phyloP scores from a whole-genome alignment of 2,888 invertebrate species.

The Cybosia mesomella region DNA sequence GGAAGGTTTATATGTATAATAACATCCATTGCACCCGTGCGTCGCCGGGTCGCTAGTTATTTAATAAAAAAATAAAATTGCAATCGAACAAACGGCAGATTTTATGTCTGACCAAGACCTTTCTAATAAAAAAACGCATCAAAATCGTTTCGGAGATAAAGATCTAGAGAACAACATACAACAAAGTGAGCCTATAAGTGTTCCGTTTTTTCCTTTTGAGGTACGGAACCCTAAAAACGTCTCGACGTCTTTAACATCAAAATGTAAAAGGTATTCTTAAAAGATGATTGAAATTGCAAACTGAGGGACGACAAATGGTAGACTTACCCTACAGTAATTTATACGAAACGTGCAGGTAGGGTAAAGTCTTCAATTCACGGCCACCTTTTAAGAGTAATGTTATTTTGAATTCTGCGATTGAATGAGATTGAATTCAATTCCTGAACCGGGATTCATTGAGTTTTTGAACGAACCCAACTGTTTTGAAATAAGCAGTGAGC shows the following conservation, averaged over 20 bases:
- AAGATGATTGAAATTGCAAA: conserved; percentile 4
- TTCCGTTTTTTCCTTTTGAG: too few species aligned
- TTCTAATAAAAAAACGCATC: too few species aligned
- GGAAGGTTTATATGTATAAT: too few species aligned
- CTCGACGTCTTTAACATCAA: neutral
- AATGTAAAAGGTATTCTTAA: neutral
- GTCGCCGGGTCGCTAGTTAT: too few species aligned
- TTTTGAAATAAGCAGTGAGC: neutral
- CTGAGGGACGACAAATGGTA: neutral
- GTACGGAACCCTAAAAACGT: too few species aligned
- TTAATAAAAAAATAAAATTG: too few species aligned
- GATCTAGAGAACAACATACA: too few species aligned
- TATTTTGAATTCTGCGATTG: conserved; percentile 3
- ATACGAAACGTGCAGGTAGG: conserved; percentile 5
- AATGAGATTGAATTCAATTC: neutral
- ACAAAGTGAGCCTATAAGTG: too few species aligned
- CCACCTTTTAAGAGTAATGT: neutral
- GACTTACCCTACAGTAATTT: conserved; percentile 2
- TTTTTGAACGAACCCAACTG: neutral
- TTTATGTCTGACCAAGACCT: too few species aligned
- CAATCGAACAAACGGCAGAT: too few species aligned
- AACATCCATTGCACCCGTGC: too few species aligned
- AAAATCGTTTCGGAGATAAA: too few species aligned
- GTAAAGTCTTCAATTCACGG: conserved; percentile 2
- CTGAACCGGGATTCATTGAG: neutral